phyloP scores from a whole-genome alignment of 2,113 vertebrate species.

The Periophthalmus modestus region DNA sequence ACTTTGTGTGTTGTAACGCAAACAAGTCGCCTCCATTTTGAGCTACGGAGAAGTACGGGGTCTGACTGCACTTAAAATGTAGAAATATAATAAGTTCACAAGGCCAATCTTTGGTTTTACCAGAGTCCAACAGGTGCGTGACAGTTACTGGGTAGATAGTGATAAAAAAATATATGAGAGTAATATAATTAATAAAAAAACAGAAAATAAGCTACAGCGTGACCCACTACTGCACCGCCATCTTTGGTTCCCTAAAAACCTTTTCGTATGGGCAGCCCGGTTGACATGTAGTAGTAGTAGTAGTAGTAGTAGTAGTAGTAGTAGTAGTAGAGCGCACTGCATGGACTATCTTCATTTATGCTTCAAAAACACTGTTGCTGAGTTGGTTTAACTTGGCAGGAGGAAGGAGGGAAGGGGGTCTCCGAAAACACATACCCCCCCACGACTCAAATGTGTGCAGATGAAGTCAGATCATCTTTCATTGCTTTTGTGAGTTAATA shows the following conservation, averaged over 20 bases:
- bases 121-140: conserved; percentile 73
- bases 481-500: conserved; percentile 39
- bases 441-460: conserved; percentile 50
- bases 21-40: conserved; percentile 81
- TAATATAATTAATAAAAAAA: conserved; percentile 44
- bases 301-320: conserved; percentile 43
- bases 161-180: conserved; percentile 40
- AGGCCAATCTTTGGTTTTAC: conserved; percentile 98
- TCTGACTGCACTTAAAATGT: conserved; percentile 66
- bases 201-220: conserved; percentile 67
- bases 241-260: conserved; percentile 79
- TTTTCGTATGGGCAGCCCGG: conserved; percentile 50
- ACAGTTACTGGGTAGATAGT: conserved; percentile 59
- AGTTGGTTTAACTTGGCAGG: conserved; percentile 66
- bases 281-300: conserved; percentile 37
- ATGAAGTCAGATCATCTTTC: conserved; percentile 47
- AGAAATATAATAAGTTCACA: conserved; percentile 57
- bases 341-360: conserved; percentile 81
- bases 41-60: conserved; percentile 76
- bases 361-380: conserved; percentile 79
- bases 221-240: conserved; percentile 80
- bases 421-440: conserved; percentile 41
- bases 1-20: conserved; percentile 43
- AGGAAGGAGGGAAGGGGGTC: conserved; percentile 38
- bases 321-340: conserved; percentile 67